These are phyloP conservation scores for Callithrix jacchus DNA, from an alignment of 2,113 vertebrate genomes.

Conservation along the genomic window DNA sequence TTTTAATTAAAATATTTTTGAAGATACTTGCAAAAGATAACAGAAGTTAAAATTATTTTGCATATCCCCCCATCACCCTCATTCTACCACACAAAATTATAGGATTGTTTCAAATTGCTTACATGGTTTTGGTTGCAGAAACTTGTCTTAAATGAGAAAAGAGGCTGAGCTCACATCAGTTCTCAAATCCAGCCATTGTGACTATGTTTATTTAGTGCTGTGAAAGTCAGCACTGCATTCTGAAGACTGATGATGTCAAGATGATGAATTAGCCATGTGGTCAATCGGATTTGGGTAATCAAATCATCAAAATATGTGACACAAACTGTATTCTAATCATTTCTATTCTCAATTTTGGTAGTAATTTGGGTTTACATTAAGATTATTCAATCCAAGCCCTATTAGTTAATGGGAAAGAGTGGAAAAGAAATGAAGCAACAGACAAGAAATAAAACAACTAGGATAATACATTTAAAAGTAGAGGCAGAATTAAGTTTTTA, in stretches of 20 bases:
- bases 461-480: not conserved
- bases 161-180: not conserved
- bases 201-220: not conserved
- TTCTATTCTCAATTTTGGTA: conserved; percentile 24
- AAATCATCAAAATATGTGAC: conserved; percentile 30
- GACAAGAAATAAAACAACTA: not conserved
- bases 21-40: conserved; percentile 4
- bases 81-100: not conserved
- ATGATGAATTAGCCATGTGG: conserved; percentile 17
- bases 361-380: conserved; percentile 20
- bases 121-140: conserved; percentile 25
- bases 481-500: not conserved
- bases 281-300: conserved; percentile 31
- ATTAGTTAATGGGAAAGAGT: not conserved
- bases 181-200: not conserved
- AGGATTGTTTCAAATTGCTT: not conserved
- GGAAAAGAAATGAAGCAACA: not conserved
- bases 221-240: not conserved
- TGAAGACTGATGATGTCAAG: not conserved
- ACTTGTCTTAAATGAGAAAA: not conserved
- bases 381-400: not conserved
- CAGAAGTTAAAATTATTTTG: not conserved
- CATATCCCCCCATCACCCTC: not conserved
- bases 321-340: conserved; percentile 36
- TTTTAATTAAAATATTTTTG: not conserved